Evolutionary conservation across 2,113 vertebrate species (phyloP), one percentile per base, ranked within the genome.

Genomic region (Pavo muticus): DNA sequence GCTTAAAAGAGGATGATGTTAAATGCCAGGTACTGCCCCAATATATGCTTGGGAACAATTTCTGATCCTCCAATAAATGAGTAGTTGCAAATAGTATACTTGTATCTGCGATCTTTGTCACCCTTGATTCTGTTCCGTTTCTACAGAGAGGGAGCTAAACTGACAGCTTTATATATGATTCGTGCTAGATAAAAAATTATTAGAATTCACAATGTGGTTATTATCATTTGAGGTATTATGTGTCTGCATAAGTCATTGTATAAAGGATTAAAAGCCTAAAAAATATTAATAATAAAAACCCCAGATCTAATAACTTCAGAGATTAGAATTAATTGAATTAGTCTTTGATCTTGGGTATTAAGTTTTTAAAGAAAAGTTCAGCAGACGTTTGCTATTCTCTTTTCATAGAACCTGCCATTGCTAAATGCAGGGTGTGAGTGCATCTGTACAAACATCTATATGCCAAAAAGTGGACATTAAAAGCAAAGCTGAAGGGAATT

Each of bases 291-390:
- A 90, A 95, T 96, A 95, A 95, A 90, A 57, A 23, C 65, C 40
- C 60, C n/a, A 95, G 84, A 93, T 96, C 90, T 95, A 96, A 94
- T 96, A 96, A 95, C 78, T 96, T 96, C 61, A 90, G 88, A 95
- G 94, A 97, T 97, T 96, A 96, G 76, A 95, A 93, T 95, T 97
- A 97, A 97, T 97, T 97, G 94, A 97, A 97, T 97, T 97, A 97
- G 90, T 95, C 91, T 97, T 97, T 97, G 94, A 97, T 97, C 92
- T 93, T 77, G 81, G 59, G 47, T 95, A 79, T 95, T 96, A 93
- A 76, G 42, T 88, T 91, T 96, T 93, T 71, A 94, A 87, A 86
- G 84, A 77, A 76, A 91, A 91, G 80, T 93, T 94, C 87, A 91
- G 90, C 77, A 92, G 45, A 69, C 77, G 32, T 90, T 93, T 92